Evolutionary conservation across 2,888 invertebrate genomes (phyloP).

Genomic region (Ceramica pisi): DNA sequence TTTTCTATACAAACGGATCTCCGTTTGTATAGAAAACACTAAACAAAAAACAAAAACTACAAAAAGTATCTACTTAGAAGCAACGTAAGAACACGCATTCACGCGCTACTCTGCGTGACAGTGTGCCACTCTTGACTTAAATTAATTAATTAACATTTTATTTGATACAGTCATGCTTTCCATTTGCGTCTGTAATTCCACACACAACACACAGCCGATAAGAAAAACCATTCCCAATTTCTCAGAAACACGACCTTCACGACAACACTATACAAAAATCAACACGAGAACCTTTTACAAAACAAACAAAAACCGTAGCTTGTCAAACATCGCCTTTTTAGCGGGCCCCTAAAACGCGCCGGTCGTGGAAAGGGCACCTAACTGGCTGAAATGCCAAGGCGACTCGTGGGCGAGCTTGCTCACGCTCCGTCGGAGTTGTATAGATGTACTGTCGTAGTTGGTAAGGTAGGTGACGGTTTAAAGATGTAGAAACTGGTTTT

Average conservation of each 20-base stretch:
- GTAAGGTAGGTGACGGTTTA: not conserved
- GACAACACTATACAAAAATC: constrained; percentile 37
- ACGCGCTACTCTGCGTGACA: too few species aligned
- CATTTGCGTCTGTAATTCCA: not conserved
- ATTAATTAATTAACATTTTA: too few species aligned
- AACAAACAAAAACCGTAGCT: constrained; percentile 34
- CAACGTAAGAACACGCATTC: too few species aligned
- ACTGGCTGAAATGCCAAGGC: constrained; percentile 60
- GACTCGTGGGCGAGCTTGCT: constrained; percentile 45
- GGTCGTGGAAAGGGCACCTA: constrained; percentile 50
- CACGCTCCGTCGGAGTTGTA: constrained; percentile 15
- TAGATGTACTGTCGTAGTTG: constrained; percentile 4
- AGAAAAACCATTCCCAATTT: not conserved
- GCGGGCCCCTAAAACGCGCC: constrained; percentile 44
- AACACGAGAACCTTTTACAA: constrained; percentile 41
- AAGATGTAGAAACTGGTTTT: not conserved
- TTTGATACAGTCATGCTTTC: not conserved
- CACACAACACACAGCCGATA: not conserved
- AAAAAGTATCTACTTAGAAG: too few species aligned
- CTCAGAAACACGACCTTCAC: constrained; percentile 15
- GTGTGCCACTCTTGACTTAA: too few species aligned
- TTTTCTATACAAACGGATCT: too few species aligned
- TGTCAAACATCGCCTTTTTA: constrained; percentile 50
- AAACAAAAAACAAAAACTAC: too few species aligned
- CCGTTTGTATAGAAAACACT: too few species aligned